Base-by-base conservation (phyloP, 2,797 vertebrate species). In the Hydrophis major region DNA sequence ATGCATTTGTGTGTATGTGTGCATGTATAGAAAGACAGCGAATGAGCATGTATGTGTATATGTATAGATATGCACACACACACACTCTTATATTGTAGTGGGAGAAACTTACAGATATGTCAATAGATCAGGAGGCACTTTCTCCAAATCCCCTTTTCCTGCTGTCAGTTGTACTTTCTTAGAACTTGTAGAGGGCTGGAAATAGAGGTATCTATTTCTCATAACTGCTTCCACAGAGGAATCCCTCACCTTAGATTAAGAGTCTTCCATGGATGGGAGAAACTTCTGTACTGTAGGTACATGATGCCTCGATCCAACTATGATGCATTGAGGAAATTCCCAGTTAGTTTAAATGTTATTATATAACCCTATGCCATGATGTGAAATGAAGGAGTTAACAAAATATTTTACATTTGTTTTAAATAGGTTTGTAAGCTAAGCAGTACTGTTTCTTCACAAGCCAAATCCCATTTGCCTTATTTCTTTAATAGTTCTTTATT, bases 331-430 rank as follows among this genome's bases (percentile, higher is more conserved):
- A 96, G 95, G 95, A 93, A 94, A 96, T 95, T 95, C 47, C 96
- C 94, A 95, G 63, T 90, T 88, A 95, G 25, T 25, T 96, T 96
- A 96, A 94, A 93, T 96, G 90, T 94, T 97, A 56, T 92, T 94
- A 32, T 95, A 95, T 94, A 92, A 94, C 94, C 6, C 5, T 94
- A 89, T 95, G 94, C 56, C 89, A 94, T 89, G 92, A 95, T 96
- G 92, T 94, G 95, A 97, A 96, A 97, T 96, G 92, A 83, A 87
- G 96, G 57, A 94, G 47, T n/a, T 95, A 32, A 95, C 0, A 95
- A 97, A 94, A 95, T 94, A 95, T 55, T 97, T 96, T 96, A 95
- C 92, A 95, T 92, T 94, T 59, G 22, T 87, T 90, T 55, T 37
- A 8, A 28, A 95, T 87, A 94, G 87, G 91, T 89, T 88, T 94